Percentiles rank a stretch among this genome's conserved stretches.
Conservation (phyloP, 1,140 invertebrate genomes). For the Matsumurasca onukii region DNA sequence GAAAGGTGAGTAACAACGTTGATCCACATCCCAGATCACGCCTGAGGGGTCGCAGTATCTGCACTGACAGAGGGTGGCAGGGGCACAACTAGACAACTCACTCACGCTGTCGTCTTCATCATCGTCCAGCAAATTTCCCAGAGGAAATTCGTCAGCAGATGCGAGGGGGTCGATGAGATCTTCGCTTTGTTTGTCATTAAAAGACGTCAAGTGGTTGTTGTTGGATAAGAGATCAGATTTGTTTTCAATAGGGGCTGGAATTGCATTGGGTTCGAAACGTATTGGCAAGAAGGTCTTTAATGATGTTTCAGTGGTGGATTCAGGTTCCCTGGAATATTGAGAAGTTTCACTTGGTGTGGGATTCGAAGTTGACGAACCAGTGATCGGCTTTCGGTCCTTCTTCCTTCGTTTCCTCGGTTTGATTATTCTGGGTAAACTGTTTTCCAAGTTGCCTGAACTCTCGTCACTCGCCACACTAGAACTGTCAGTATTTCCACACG, state of each 20-base stretch:
- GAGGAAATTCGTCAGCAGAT: conserved; percentile 34
- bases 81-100: conserved; percentile 41
- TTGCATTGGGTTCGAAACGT: conserved; percentile 41
- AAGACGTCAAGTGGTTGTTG: not conserved
- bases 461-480: conserved; percentile 73
- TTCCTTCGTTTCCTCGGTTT: conserved; percentile 86
- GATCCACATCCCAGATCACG: conserved; percentile 72
- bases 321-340: conserved; percentile 35
- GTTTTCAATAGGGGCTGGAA: conserved; percentile 41
- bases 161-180: conserved; percentile 39
- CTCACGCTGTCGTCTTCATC: conserved; percentile 48
- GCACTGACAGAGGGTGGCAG: conserved; percentile 67
- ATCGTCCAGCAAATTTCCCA: conserved; percentile 40
- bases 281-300: conserved; percentile 49
- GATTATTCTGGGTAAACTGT: conserved; percentile 80
- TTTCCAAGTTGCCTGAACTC: conserved; percentile 71
- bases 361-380: conserved; percentile 41
- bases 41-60: conserved; percentile 74
- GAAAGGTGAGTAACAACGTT: conserved; percentile 53
- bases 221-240: conserved; percentile 31
- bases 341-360: conserved; percentile 45
- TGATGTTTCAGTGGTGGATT: conserved; percentile 40
- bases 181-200: conserved; percentile 32
- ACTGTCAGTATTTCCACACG: conserved; percentile 56
- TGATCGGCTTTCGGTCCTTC: conserved; percentile 71